Evolutionary conservation across 2,113 vertebrate genomes (phyloP).

Genomic region (Athene noctua): DNA sequence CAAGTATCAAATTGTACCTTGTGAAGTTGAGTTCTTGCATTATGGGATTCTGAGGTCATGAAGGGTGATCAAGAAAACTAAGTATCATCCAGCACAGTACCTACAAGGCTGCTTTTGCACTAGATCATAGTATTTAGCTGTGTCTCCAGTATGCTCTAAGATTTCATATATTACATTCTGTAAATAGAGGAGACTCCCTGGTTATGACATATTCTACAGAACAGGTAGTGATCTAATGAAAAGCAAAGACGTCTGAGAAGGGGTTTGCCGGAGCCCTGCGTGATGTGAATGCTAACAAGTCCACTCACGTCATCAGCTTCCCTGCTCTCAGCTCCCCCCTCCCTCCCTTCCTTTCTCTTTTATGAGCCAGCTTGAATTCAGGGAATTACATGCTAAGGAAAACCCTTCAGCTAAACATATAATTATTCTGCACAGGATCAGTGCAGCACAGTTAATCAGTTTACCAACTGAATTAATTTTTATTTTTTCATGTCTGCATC

Average conservation of each 20-base stretch:
- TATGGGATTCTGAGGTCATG: not conserved
- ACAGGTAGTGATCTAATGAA: slow-evolving; percentile 47
- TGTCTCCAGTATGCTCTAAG: not conserved
- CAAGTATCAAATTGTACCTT: not conserved
- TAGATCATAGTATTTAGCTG: not conserved
- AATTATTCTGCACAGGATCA: slow-evolving; percentile 73
- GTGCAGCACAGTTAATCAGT: slow-evolving; percentile 66
- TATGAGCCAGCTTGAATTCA: slow-evolving; percentile 73
- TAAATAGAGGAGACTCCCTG: slow-evolving; percentile 31
- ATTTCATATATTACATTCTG: not conserved
- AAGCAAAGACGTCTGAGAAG: slow-evolving; percentile 35
- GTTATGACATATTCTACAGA: slow-evolving; percentile 24
- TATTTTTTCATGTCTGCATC: slow-evolving; percentile 35
- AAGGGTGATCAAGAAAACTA: not conserved
- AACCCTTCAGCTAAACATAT: slow-evolving; percentile 73
- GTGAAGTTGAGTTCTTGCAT: not conserved
- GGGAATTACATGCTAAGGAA: slow-evolving; percentile 74
- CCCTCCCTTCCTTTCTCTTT: slow-evolving; percentile 52
- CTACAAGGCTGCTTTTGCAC: not conserved
- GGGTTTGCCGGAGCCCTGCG: slow-evolving; percentile 55
- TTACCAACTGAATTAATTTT: slow-evolving; percentile 67
- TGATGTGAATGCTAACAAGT: slow-evolving; percentile 71
- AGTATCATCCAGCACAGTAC: not conserved
- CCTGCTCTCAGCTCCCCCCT: slow-evolving; percentile 21
- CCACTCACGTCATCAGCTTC: slow-evolving; percentile 53